phyloP scores from a whole-genome alignment of 2,888 invertebrate species.

The Crepidodera aurea region DNA sequence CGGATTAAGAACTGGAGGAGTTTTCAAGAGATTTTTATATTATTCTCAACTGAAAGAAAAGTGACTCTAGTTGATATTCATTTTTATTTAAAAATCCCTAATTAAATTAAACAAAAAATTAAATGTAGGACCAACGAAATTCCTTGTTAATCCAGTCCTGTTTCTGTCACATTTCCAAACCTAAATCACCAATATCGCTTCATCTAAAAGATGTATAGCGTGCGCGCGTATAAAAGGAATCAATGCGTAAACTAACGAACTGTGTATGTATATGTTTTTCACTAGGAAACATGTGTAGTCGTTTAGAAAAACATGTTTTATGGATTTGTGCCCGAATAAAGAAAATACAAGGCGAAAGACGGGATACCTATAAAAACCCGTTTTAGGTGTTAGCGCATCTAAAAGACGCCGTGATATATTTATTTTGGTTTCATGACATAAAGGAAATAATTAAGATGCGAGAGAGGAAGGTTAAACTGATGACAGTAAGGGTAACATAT shows the following conservation, averaged over 20 bases:
- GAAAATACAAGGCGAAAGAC: constrained; percentile 35
- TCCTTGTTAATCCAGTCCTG: constrained; percentile 19
- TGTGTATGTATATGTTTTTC: constrained; percentile 40
- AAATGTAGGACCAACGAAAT: neutral
- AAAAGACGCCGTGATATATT: neutral
- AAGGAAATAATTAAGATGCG: neutral
- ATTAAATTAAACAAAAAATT: neutral
- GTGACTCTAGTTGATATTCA: too few species aligned
- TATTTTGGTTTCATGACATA: constrained; percentile 1
- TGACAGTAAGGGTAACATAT: neutral
- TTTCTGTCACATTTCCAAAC: constrained; percentile 26
- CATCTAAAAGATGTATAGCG: constrained; percentile 35
- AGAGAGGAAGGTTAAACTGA: neutral
- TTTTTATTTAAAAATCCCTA: too few species aligned
- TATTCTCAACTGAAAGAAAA: too few species aligned
- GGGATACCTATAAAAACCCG: constrained; percentile 27
- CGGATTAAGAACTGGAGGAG: too few species aligned
- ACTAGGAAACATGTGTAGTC: constrained; percentile 42
- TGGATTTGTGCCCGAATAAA: constrained; percentile 33
- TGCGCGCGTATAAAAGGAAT: constrained; percentile 37
- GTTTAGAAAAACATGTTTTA: constrained; percentile 43
- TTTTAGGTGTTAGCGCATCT: constrained; percentile 3
- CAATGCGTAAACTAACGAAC: constrained; percentile 43
- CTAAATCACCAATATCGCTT: constrained; percentile 40
- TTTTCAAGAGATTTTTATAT: too few species aligned